Conservation (phyloP, 2,797 vertebrate species). For the Mus spretus region DNA sequence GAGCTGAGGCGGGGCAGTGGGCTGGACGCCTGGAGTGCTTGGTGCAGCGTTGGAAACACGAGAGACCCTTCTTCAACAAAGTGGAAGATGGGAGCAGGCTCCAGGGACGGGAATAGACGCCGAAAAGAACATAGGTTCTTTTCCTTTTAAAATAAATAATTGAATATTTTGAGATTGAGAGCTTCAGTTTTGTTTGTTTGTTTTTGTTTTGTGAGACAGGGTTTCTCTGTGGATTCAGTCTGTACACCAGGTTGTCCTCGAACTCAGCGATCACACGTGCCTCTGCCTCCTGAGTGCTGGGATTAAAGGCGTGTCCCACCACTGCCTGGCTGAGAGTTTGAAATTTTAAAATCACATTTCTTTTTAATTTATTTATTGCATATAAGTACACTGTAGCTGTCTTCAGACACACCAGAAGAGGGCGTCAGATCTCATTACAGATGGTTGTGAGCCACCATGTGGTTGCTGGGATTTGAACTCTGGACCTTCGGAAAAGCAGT, state of each 20-base stretch:
- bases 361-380: too few species aligned
- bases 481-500: too few species aligned
- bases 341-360: constrained; percentile 9
- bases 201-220: neutral
- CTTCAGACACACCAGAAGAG: too few species aligned
- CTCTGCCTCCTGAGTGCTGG: neutral
- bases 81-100: neutral
- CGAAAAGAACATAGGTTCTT: neutral
- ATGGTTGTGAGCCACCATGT: too few species aligned
- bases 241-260: neutral
- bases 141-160: constrained; percentile 17
- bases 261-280: neutral
- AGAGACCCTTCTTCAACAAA: neutral
- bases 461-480: too few species aligned
- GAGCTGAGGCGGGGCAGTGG: neutral
- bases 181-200: neutral
- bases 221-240: neutral
- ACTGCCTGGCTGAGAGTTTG: neutral
- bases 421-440: too few species aligned
- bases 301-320: neutral
- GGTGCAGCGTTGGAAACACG: neutral
- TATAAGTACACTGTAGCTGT: too few species aligned
- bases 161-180: neutral
- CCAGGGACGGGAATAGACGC: neutral
- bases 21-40: neutral